Percentiles rank a stretch among this genome's conserved stretches.
phyloP scores from a whole-genome alignment of 2,888 invertebrate species.

The Drosophila borealis region DNA sequence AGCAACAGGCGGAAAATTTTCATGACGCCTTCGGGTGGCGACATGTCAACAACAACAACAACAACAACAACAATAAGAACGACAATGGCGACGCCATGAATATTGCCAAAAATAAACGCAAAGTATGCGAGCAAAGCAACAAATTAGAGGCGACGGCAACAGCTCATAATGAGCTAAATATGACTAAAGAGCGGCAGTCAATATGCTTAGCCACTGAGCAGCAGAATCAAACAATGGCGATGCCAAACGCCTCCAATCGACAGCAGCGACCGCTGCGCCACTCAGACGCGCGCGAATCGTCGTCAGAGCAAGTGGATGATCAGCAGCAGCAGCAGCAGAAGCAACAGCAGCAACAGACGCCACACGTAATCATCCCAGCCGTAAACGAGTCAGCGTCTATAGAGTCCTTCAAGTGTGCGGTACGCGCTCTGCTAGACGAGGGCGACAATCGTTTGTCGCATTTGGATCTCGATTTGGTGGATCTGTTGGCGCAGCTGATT shows the following conservation, averaged over 20 bases:
- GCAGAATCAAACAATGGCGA: constrained; percentile 55
- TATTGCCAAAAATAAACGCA: constrained; percentile 74
- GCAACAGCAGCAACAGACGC: constrained; percentile 36
- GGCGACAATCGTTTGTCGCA: constrained; percentile 20
- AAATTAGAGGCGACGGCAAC: constrained; percentile 53
- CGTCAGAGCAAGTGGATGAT: constrained; percentile 78
- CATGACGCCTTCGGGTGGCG: constrained; percentile 75
- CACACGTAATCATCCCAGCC: constrained; percentile 31
- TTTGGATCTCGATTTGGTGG: constrained; percentile 57
- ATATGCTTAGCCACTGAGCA: constrained; percentile 68
- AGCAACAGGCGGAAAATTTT: constrained; percentile 77
- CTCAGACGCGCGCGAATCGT: constrained; percentile 83
- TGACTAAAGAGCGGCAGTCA: constrained; percentile 73
- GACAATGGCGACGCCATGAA: constrained; percentile 62
- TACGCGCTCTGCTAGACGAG: constrained; percentile 55
- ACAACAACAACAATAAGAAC: constrained; percentile 9
- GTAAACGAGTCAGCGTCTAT: constrained; percentile 39
- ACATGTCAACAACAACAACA: constrained; percentile 35
- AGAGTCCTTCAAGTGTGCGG: constrained; percentile 63
- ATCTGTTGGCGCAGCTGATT: constrained; percentile 61
- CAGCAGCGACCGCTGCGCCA: constrained; percentile 32
- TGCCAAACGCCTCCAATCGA: constrained; percentile 46
- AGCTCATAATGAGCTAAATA: constrained; percentile 74
- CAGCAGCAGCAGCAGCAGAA: constrained; percentile 34
- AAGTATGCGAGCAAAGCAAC: constrained; percentile 75